These are phyloP conservation scores for Drosophila tropicalis DNA, from an alignment of 1,140 invertebrate genomes.

Conservation along the genomic window DNA sequence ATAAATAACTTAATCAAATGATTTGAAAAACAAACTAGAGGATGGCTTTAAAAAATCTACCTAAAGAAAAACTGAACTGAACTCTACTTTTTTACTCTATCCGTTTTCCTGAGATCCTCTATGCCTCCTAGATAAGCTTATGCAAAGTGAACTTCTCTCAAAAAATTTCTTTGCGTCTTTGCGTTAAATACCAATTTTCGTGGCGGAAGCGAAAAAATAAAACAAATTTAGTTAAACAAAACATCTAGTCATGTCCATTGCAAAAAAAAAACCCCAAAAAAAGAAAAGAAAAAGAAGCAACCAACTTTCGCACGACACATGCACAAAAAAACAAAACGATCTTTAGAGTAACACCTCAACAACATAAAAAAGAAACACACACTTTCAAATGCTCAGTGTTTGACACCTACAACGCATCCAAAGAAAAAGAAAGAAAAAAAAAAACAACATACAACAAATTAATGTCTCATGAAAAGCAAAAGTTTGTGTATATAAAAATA, in stretches of 20 bases:
- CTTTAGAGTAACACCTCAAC: constrained; percentile 38
- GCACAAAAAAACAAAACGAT: constrained; percentile 45
- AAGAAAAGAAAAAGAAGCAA: constrained; percentile 15
- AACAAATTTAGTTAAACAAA: not conserved
- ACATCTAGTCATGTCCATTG: constrained; percentile 12
- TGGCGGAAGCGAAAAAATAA: not conserved
- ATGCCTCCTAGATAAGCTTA: not conserved
- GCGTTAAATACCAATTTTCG: not conserved
- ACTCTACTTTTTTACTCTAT: not conserved
- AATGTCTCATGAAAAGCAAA: constrained; percentile 73
- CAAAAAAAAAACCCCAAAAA: not conserved
- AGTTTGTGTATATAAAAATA: constrained; percentile 54
- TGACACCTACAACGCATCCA: constrained; percentile 55
- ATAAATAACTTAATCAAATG: no score
- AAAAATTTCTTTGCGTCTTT: not conserved
- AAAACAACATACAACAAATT: constrained; percentile 41
- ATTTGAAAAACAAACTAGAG: no score
- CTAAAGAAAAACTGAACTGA: no score
- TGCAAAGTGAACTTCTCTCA: not conserved
- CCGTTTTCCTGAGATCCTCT: no score
- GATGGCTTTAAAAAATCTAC: no score
- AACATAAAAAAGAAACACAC: constrained; percentile 30
- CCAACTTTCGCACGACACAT: constrained; percentile 64
- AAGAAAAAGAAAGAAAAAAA: constrained; percentile 37
- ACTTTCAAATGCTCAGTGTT: constrained; percentile 58